A percentile compares a stretch with the other conserved stretches of the same genome.
Evolutionary conservation across 1,140 invertebrate genomes (phyloP).

Genomic region (roundworm (Caenorhabditis elegans)): WBcel235 BX284604.4:13028501-13029000

Average conservation of each 20-base stretch:
- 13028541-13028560: background rate
- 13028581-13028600: background rate
- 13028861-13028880: too few species aligned
- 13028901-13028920: too few species aligned
- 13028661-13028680: background rate
- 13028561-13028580: background rate
- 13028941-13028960: too few species aligned
- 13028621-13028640: slow-evolving; percentile 17
- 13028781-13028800: background rate
- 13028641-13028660: slow-evolving; percentile 24
- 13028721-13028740: background rate
- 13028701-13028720: slow-evolving; percentile 2
- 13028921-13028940: too few species aligned
- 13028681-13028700: background rate
- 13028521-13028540: background rate
- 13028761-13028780: too few species aligned
- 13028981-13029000: too few species aligned
- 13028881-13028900: too few species aligned
- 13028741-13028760: too few species aligned
- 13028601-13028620: background rate
- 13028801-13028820: background rate
- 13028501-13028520: background rate
- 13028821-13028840: too few species aligned
- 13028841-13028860: too few species aligned
- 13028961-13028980: too few species aligned